These are phyloP conservation scores for Macrobrachium nipponense DNA, from an alignment of 1,140 invertebrate genomes.

Conservation along the genomic window DNA sequence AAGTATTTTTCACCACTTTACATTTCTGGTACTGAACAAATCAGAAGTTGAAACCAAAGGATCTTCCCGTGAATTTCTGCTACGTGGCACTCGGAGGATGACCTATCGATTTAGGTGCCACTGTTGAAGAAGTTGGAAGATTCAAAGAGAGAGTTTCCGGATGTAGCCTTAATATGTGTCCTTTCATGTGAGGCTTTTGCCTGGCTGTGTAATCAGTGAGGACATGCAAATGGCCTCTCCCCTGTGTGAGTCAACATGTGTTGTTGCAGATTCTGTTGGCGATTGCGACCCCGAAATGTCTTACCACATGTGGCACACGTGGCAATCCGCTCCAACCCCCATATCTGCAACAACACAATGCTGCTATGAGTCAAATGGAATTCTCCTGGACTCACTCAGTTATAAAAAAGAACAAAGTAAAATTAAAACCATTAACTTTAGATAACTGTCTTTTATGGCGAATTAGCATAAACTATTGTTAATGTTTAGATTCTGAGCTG, in stretches of 20 bases:
- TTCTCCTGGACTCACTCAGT: not conserved
- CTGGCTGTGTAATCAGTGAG: slow-evolving; percentile 67
- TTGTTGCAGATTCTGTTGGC: slow-evolving; percentile 63
- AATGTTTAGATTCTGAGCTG: too few species aligned
- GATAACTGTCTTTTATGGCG: too few species aligned
- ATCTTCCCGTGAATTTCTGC: too few species aligned
- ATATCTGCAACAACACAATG: slow-evolving; percentile 57
- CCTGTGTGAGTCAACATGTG: slow-evolving; percentile 70
- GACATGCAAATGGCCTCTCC: slow-evolving; percentile 67
- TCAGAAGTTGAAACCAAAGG: too few species aligned
- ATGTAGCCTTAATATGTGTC: slow-evolving; percentile 55
- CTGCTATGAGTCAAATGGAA: slow-evolving; percentile 37
- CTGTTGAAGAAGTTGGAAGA: too few species aligned
- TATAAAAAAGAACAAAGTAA: too few species aligned
- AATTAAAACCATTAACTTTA: too few species aligned
- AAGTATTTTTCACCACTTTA: too few species aligned
- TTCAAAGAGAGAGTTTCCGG: slow-evolving; percentile 15
- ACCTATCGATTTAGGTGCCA: too few species aligned
- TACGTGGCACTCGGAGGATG: slow-evolving; percentile 19
- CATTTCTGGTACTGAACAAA: too few species aligned
- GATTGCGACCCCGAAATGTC: slow-evolving; percentile 57
- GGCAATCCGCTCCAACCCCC: slow-evolving; percentile 50
- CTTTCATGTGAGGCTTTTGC: slow-evolving; percentile 64
- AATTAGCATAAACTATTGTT: too few species aligned
- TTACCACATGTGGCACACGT: slow-evolving; percentile 52